Conservation (phyloP, 2,113 vertebrate species). For the Arvicanthis niloticus region DNA sequence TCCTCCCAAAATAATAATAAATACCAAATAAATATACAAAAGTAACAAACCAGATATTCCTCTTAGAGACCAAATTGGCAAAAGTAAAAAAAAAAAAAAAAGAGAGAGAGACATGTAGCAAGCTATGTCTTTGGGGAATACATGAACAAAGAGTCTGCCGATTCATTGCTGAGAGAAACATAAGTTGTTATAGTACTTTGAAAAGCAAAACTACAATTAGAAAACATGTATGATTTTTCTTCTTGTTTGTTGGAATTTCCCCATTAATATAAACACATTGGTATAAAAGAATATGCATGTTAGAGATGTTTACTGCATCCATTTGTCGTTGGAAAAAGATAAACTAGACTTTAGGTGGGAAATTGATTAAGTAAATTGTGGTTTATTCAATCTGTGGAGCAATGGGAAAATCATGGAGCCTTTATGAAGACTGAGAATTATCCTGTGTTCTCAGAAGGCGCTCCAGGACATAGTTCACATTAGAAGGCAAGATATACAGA, state of each 20-base stretch:
- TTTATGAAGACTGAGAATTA: constrained; percentile 5
- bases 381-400: neutral
- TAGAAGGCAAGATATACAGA: neutral
- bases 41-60: neutral
- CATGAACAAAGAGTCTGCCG: neutral
- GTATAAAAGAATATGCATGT: neutral
- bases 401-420: neutral
- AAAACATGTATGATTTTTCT: neutral
- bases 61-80: constrained; percentile 17
- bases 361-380: neutral
- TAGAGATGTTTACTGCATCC: neutral
- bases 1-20: neutral
- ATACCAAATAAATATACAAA: neutral
- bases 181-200: neutral
- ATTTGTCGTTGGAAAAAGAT: neutral
- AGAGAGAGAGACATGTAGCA: too few relatives aligned
- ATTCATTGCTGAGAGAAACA: neutral
- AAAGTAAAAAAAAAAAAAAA: constrained; percentile 38
- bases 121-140: neutral
- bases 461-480: neutral
- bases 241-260: neutral
- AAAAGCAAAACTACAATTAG: neutral
- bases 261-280: neutral
- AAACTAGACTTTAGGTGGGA: neutral
- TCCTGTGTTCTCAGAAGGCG: neutral